A percentile compares a stretch with the other conserved stretches of the same genome.
Conservation (phyloP, 2,888 invertebrate genomes). For the Oscheius sp. region DNA sequence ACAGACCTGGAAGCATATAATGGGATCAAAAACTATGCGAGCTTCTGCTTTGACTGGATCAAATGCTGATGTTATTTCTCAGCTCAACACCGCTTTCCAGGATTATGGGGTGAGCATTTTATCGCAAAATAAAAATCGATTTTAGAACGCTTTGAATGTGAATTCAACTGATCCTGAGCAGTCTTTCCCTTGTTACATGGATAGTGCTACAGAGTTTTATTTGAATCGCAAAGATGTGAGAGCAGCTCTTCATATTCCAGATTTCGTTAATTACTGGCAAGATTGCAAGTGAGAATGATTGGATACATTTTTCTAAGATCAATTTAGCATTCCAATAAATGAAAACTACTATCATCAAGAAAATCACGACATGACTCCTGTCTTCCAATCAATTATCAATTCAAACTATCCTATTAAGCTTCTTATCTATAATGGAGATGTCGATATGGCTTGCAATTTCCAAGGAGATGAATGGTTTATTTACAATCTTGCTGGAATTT, state of each 20-base stretch:
- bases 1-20: constrained; percentile 35
- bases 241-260: constrained; percentile 54
- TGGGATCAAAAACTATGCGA: constrained; percentile 32
- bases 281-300: constrained; percentile 53
- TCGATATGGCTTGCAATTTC: constrained; percentile 62
- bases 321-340: constrained; percentile 54
- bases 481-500: constrained; percentile 39
- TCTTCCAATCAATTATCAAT: constrained; percentile 54
- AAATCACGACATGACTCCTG: constrained; percentile 55
- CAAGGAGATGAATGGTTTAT: constrained; percentile 65
- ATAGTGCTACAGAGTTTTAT: constrained; percentile 43
- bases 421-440: constrained; percentile 66
- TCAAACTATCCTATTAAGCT: constrained; percentile 46
- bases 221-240: constrained; percentile 45
- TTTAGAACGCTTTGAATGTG: constrained; percentile 32
- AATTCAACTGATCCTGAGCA: constrained; percentile 54
- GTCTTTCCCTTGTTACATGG: constrained; percentile 50
- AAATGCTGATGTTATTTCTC: constrained; percentile 12
- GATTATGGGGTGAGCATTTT: constrained; percentile 50
- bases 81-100: constrained; percentile 46
- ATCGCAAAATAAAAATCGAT: background rate
- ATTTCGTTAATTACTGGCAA: constrained; percentile 37
- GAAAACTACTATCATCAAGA: constrained; percentile 56
- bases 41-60: constrained; percentile 7
- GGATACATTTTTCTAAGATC: background rate